Base-by-base conservation (phyloP, 2,113 vertebrate species). In the Pithys albifrons region DNA sequence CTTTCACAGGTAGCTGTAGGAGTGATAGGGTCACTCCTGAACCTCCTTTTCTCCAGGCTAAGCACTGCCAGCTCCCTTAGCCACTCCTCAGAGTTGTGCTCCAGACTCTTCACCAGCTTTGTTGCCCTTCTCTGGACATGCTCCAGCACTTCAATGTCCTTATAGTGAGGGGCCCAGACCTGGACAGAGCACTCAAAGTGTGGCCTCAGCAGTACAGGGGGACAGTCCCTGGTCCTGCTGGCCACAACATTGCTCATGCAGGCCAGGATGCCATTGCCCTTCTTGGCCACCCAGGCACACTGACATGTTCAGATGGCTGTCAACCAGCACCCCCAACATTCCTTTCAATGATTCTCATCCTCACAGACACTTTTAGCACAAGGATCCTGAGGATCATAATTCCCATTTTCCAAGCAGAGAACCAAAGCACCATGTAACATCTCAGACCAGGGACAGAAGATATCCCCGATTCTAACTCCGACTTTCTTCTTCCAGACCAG, bases 221-320 rank as follows among this genome's bases (percentile, higher is more conserved):
- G 3, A 73, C 13, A 24, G 5, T 41, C 54, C 24, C 72, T n/a
- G 16, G 6, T 46, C 61, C 43, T 59, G 73, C 43, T 87, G 66
- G 43, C 13, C 61, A 52, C 11, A 2, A 6, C 7, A 3, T 1
- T 39, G 10, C 43, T 69, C 43, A 48, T 3, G 2, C 25, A 43
- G 3, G n/a, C 49, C 73, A 82, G 39, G 31, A 39, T 61, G 41
- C 33, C 37, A 11, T 0, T 55, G 46, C 35, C 17, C n/a, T 23
- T 52, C 37, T 3, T 73, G 54, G 41, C 28, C 37, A 33, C 33
- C 73, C 58, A 61, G 73, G 25, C 4, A 79, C 49, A n/a, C 3
- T 62, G 1, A 8, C 27, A 3, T 12, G 19, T 2, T 67, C 59
- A 77, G 33, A n/a, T 18, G 7, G 14, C 58, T 81, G 70, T 25